Evolutionary conservation across 2,797 vertebrate genomes (phyloP), one percentile per base, ranked within the genome.

Genomic region (Telmatherina bonti): DNA sequence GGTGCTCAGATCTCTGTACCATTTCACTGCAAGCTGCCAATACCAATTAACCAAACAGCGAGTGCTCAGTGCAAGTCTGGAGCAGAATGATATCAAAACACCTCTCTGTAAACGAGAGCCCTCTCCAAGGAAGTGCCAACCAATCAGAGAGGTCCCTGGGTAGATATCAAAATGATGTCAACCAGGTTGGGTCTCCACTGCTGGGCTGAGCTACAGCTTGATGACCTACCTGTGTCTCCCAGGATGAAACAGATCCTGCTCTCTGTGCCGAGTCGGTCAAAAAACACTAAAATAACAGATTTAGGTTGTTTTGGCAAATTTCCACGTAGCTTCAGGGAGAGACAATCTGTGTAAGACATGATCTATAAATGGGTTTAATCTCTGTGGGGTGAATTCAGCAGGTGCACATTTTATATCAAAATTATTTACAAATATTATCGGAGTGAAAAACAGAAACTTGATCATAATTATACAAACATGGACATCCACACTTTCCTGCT

Each of bases 81-180:
- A 75, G 70, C 47, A 69, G 63, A 38, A 68, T 79, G 80, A 79
- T 43, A 78, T 63, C 78, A 84, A 77, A 79, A 87, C 75, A 78
- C 59, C 51, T 53, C 3, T 29, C 68, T 36, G 58, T 79, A 78
- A 84, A 45, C 59, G 72, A 76, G 75, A 81, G 35, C 1, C 70
- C 56, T 68, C 84, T 74, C 76, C 57, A 24, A 5, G 71, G 84
- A 73, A 29, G 55, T 2, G 47, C 53, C 63, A 27, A 47, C 84
- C 75, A 82, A 86, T 85, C 84, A 78, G 41, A 78, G 69, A n/a
- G 61, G 72, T 74, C 78, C 81, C 61, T 11, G n/a, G 69, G 73
- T 13, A 36, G 70, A 63, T 65, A 56, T 75, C 26, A 71, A 49
- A 76, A 62, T 68, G 51, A 78, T 80, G 79, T 79, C 75, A 67